Conservation (phyloP, 2,888 invertebrate genomes). For the Cancer borealis region DNA sequence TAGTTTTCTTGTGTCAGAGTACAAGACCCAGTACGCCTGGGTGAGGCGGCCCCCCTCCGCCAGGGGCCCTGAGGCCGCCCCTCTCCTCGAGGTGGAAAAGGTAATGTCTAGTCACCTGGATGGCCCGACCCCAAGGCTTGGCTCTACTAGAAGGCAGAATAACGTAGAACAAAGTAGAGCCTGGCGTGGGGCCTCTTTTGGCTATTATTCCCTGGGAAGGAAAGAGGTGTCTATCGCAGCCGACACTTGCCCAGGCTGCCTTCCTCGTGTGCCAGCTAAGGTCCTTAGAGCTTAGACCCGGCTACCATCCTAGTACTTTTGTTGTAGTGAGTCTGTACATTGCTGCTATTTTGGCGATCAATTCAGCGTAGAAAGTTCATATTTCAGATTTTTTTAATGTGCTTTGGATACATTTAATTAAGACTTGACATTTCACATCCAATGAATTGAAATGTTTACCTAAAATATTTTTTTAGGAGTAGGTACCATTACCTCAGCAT, state of each 20-base stretch:
- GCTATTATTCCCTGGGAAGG: slow-evolving; percentile 32
- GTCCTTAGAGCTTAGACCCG: slow-evolving; percentile 37
- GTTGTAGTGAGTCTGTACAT: slow-evolving; percentile 35
- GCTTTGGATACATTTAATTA: not conserved
- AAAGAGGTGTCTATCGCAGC: not conserved
- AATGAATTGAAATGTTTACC: not conserved
- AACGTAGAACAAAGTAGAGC: slow-evolving; percentile 41
- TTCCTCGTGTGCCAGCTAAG: slow-evolving; percentile 35
- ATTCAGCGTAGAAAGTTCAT: not conserved
- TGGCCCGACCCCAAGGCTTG: slow-evolving; percentile 55
- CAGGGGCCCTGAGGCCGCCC: slow-evolving; percentile 76
- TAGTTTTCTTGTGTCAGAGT: slow-evolving; percentile 76
- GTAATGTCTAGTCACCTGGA: slow-evolving; percentile 64
- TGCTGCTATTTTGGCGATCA: not conserved
- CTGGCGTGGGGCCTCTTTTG: slow-evolving; percentile 40
- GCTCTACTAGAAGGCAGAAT: slow-evolving; percentile 45
- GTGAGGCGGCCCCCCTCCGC: slow-evolving; percentile 73
- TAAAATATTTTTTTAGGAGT: not conserved
- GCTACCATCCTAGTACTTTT: slow-evolving; percentile 40
- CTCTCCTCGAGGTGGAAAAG: slow-evolving; percentile 76
- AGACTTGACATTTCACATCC: not conserved
- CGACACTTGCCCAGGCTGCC: slow-evolving; percentile 30
- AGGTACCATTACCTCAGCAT: not conserved
- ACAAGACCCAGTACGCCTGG: slow-evolving; percentile 77
- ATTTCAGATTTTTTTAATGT: not conserved